A percentile compares a stretch with the other conserved stretches of the same genome.
phyloP scores from a whole-genome alignment of 2,113 vertebrate species.

The Electrona antarctica region DNA sequence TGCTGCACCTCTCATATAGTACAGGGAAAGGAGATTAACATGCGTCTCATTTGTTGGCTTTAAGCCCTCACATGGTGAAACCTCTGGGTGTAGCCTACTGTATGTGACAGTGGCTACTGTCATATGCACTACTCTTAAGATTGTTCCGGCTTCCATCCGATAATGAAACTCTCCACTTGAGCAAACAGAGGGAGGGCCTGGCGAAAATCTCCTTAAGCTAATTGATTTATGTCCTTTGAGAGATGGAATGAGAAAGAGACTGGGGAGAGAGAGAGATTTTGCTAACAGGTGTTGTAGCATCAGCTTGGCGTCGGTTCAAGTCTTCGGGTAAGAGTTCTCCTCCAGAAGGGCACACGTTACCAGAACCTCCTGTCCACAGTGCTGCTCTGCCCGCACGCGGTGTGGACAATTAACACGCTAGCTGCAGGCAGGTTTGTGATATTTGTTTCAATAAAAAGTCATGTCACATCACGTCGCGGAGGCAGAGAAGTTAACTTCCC shows the following conservation, averaged over 20 bases:
- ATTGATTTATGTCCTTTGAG: conserved; percentile 48
- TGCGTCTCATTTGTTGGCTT: conserved; percentile 45
- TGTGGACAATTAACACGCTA: conserved; percentile 7
- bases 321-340: too few relatives aligned
- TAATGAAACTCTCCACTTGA: conserved; percentile 63
- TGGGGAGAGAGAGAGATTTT: conserved; percentile 12
- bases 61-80: conserved; percentile 48
- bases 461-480: neutral
- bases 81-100: conserved; percentile 25
- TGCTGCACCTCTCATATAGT: conserved; percentile 46
- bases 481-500: neutral
- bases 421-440: conserved; percentile 11
- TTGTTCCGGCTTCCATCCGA: conserved; percentile 55
- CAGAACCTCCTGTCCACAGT: neutral
- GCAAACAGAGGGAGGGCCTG: conserved; percentile 24
- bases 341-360: neutral
- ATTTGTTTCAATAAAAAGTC: conserved; percentile 23
- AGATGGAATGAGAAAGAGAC: neutral
- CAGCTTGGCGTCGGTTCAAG: too few relatives aligned
- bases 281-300: neutral
- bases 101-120: conserved; percentile 30
- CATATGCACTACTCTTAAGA: conserved; percentile 53
- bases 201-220: conserved; percentile 43
- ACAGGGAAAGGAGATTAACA: conserved; percentile 72
- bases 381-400: neutral